Base-by-base conservation (phyloP, 92 coral and sea anemone species). In the Pocillopora meandrina region DNA sequence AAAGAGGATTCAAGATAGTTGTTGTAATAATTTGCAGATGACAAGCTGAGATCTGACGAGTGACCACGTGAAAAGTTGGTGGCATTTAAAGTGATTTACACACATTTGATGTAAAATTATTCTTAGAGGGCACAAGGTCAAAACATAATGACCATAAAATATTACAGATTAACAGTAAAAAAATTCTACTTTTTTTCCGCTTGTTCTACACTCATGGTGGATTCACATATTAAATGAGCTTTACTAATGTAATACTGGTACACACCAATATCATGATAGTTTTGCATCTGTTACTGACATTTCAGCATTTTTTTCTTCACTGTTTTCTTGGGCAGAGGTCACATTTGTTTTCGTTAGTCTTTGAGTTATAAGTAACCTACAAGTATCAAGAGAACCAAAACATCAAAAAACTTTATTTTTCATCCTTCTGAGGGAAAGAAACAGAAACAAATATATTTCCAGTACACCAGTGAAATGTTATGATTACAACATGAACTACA, bases 341-440 rank as follows among this genome's bases (percentile, higher is more conserved):
- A 68, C 57, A 42, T 60, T 82, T 13, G 78, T 2, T 36, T 63
- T 59, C 35, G 85, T 82, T 72, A 31, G 66, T 71, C 57, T 71
- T 82, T 61, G 59, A 12, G 71, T 61, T 36, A 61, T 61, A 2
- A 55, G 42, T 61, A 47, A 82, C 72, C 85, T 82, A 67, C 62
- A 70, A 26, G 61, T 9, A 60, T 33, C 4, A 77, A 9, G 2
- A 33, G 18, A 60, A 14, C 16, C 1, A 61, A 14, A 34, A 20
- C 15, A 76, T 3, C 12, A 3, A 34, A 60, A 57, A 57, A 17
- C 15, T 12, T 21, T 76, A 73, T 12, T 13, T 49, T 12, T 11
- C 34, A 55, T 18, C 62, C 62, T 12, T 10, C 62, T 59, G 62
- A 42, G 52, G 52, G 5, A 42, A 3, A 42, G 8, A 3, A 42